Evolutionary conservation across 2,888 invertebrate genomes (phyloP).

Genomic region (Selenia dentaria): DNA sequence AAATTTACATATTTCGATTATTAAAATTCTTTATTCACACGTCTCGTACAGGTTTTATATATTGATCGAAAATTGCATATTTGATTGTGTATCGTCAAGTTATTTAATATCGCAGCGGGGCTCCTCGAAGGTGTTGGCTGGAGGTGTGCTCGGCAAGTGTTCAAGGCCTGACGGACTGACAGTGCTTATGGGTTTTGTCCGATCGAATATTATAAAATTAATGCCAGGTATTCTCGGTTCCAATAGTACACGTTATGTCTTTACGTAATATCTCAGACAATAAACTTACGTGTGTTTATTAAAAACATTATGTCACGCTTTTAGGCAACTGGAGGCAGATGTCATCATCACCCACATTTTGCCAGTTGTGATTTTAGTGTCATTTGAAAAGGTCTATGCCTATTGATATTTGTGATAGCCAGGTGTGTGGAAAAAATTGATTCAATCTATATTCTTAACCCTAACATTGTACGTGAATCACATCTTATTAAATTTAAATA

Average conservation of each 20-base stretch:
- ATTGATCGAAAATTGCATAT: constrained; percentile 50
- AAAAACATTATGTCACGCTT: too few relatives aligned
- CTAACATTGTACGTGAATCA: too few relatives aligned
- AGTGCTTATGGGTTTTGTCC: constrained; percentile 25
- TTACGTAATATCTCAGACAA: too few relatives aligned
- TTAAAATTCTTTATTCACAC: constrained; percentile 29
- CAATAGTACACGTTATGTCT: too few relatives aligned
- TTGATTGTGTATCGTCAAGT: constrained; percentile 57
- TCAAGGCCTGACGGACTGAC: constrained; percentile 42
- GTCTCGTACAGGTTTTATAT: constrained; percentile 38
- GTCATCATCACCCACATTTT: too few relatives aligned
- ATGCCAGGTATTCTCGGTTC: constrained; percentile 1
- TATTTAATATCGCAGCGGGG: constrained; percentile 59
- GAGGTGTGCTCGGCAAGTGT: constrained; percentile 44
- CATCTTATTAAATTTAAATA: too few relatives aligned
- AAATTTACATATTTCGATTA: constrained; percentile 23
- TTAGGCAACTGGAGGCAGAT: too few relatives aligned
- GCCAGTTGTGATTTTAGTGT: neutral
- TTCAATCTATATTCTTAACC: too few relatives aligned
- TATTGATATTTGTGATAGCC: too few relatives aligned
- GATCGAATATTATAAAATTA: neutral
- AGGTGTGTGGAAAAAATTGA: too few relatives aligned
- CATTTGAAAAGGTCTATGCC: too few relatives aligned
- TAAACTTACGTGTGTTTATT: too few relatives aligned
- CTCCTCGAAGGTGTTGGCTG: constrained; percentile 56